Percentiles rank a stretch among this genome's conserved stretches.
phyloP scores from a whole-genome alignment of 1,140 invertebrate species.

The Microplitis demolitor region DNA sequence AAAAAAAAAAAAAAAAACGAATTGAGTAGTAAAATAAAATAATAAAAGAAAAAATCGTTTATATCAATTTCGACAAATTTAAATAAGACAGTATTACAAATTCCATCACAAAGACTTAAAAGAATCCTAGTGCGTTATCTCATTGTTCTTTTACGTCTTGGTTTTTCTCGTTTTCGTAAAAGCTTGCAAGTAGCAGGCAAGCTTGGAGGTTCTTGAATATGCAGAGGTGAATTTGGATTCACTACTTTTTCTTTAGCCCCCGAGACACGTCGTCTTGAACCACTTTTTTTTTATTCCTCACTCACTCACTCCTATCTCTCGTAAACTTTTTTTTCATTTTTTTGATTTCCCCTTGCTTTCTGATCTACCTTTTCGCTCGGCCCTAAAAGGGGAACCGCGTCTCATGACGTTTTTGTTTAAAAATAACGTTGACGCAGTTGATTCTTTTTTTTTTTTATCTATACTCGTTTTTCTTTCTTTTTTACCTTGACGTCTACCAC shows the following conservation, averaged over 20 bases:
- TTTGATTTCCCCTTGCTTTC: neutral
- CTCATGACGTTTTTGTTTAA: conserved; percentile 25
- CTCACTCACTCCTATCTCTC: conserved; percentile 3
- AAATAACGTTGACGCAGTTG: conserved; percentile 29
- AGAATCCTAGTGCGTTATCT: conserved; percentile 12
- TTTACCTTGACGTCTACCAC: neutral
- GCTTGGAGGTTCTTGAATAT: conserved; percentile 18
- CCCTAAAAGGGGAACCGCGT: conserved; percentile 21
- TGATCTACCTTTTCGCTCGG: conserved; percentile 11
- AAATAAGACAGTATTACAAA: conserved; percentile 2
- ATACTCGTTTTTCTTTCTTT: neutral
- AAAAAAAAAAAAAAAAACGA: neutral
- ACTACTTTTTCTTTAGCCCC: conserved; percentile 13
- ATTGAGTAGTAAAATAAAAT: neutral
- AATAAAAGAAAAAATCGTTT: too few relatives aligned
- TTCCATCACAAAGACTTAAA: neutral
- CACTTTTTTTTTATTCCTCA: neutral
- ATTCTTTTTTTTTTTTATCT: conserved; percentile 6
- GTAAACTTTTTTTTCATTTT: conserved; percentile 11
- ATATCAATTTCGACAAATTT: neutral
- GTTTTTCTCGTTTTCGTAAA: conserved; percentile 10
- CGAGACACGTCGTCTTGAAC: neutral
- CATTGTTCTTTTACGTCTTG: neutral
- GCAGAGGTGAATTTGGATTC: conserved; percentile 26
- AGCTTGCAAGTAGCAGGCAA: conserved; percentile 4